phyloP scores from a whole-genome alignment of 2,888 invertebrate genomes.

The Saturnia pavonia region DNA sequence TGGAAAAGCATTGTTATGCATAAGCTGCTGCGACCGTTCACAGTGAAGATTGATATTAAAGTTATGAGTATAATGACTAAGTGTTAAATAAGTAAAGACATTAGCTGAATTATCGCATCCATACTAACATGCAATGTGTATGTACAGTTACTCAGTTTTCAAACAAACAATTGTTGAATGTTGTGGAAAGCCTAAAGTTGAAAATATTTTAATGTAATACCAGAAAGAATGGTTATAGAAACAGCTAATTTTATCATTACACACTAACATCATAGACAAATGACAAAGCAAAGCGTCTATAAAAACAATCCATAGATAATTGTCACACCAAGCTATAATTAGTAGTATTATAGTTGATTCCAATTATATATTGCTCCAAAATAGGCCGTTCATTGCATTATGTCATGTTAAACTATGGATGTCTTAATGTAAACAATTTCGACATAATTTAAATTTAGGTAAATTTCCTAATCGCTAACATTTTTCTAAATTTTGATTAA shows the following conservation, averaged over 20 bases:
- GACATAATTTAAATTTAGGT: not conserved
- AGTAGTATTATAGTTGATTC: no score
- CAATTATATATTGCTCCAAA: not conserved
- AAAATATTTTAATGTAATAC: not conserved
- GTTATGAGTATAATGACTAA: conserved; percentile 13
- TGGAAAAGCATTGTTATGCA: conserved; percentile 11
- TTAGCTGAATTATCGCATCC: not conserved
- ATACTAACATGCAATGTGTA: not conserved
- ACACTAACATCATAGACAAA: not conserved
- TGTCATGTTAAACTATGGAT: not conserved
- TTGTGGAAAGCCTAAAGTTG: not conserved
- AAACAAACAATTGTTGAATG: conserved; percentile 1
- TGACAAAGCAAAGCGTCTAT: not conserved
- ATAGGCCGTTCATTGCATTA: not conserved
- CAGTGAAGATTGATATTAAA: conserved; percentile 10
- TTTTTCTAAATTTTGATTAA: not conserved
- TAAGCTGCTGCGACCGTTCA: conserved; percentile 7
- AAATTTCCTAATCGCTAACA: not conserved
- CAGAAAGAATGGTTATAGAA: not conserved
- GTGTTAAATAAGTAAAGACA: conserved; percentile 6
- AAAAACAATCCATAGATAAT: not conserved
- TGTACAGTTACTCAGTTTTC: conserved; percentile 6
- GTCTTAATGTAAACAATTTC: not conserved
- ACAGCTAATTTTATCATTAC: not conserved
- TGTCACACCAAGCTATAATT: not conserved